Conservation (phyloP, 2,113 vertebrate species). For the Dromiciops gliroides region DNA sequence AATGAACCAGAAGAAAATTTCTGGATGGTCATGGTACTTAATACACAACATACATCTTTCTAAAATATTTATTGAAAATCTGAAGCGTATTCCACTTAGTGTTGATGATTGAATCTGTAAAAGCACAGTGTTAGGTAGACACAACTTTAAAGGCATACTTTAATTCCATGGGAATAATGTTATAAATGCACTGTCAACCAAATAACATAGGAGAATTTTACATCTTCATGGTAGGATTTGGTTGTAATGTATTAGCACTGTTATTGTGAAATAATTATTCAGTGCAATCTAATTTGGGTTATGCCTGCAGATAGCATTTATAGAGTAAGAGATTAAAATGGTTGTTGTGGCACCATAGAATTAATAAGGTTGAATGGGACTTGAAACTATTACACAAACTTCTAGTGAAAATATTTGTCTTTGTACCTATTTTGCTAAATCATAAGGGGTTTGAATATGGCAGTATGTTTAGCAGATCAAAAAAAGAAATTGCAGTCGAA, state of each 20-base stretch:
- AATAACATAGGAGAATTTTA: not conserved
- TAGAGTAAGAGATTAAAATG: not conserved
- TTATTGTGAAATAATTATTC: not conserved
- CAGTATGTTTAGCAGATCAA: not conserved
- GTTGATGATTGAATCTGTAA: not conserved
- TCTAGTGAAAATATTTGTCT: slow-evolving; percentile 11
- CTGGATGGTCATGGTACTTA: slow-evolving; percentile 99
- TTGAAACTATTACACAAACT: slow-evolving; percentile 37
- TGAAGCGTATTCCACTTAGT: not conserved
- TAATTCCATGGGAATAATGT: not conserved
- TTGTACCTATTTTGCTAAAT: slow-evolving; percentile 28
- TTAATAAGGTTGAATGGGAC: not conserved
- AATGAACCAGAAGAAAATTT: slow-evolving; percentile 96
- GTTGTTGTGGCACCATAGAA: not conserved
- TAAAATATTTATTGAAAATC: slow-evolving; percentile 27
- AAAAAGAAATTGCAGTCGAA: not conserved
- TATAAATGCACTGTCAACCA: not conserved
- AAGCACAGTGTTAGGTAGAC: not conserved
- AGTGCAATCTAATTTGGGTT: not conserved
- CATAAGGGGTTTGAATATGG: not conserved
- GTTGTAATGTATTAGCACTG: not conserved
- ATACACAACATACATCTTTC: slow-evolving; percentile 54
- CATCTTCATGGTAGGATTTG: not conserved
- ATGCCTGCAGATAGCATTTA: not conserved
- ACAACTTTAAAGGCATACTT: not conserved